Conservation (phyloP, 1,140 invertebrate species). For the Drosophila pandora region DNA sequence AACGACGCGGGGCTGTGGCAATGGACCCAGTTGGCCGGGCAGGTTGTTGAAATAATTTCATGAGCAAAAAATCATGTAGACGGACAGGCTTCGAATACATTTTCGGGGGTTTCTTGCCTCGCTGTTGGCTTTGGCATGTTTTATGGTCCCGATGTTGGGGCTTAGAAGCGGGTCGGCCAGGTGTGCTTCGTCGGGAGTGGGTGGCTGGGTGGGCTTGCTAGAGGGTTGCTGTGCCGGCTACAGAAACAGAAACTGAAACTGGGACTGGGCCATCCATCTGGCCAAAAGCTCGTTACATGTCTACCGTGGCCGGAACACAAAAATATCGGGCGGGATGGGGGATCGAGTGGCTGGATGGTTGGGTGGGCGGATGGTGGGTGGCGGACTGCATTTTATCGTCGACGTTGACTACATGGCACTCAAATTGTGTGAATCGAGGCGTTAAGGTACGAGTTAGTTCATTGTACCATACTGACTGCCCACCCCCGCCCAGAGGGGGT, state of each 20-base stretch:
- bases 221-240: background rate
- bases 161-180: constrained; percentile 20
- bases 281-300: constrained; percentile 77
- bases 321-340: constrained; percentile 8
- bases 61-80: constrained; percentile 75
- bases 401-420: constrained; percentile 71
- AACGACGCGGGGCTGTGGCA: constrained; percentile 12
- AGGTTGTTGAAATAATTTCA: constrained; percentile 71
- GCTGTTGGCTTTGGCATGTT: constrained; percentile 63
- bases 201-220: constrained; percentile 15
- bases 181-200: constrained; percentile 9
- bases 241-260: constrained; percentile 10
- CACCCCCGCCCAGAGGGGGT: background rate
- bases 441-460: constrained; percentile 82
- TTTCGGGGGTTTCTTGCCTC: constrained; percentile 17
- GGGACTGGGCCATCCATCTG: constrained; percentile 69
- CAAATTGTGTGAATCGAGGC: constrained; percentile 81
- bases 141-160: constrained; percentile 68
- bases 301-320: constrained; percentile 64
- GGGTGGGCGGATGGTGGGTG: background rate
- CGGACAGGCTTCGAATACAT: constrained; percentile 42
- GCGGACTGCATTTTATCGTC: constrained; percentile 72
- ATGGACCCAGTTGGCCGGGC: constrained; percentile 44
- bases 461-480: constrained; percentile 66
- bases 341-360: constrained; percentile 5